Conservation (phyloP, 2,888 invertebrate genomes). For the Chrysina gloriosa region DNA sequence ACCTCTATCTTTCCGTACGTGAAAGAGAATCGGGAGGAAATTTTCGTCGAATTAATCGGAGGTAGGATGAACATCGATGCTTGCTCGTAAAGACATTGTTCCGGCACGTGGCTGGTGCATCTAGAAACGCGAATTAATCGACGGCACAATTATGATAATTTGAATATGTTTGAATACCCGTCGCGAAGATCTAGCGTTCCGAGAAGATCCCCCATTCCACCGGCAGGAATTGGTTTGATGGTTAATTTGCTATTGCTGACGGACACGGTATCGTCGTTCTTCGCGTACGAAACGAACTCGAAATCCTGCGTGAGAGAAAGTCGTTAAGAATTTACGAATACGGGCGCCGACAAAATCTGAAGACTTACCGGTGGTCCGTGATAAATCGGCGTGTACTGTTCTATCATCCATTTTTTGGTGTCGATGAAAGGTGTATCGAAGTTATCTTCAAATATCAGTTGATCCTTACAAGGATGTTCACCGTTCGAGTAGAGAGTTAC, state of each 20-base stretch:
- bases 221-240: constrained; percentile 66
- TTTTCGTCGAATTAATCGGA: constrained; percentile 65
- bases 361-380: constrained; percentile 60
- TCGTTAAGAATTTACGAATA: not conserved
- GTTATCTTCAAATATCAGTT: constrained; percentile 72
- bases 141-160: too few relatives aligned
- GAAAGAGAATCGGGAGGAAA: constrained; percentile 65
- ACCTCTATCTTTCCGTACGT: constrained; percentile 67
- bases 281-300: constrained; percentile 73
- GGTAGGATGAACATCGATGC: constrained; percentile 63
- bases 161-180: too few relatives aligned
- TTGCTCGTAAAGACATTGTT: constrained; percentile 58
- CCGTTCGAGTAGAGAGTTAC: constrained; percentile 33
- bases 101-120: constrained; percentile 59
- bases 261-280: constrained; percentile 68
- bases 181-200: constrained; percentile 46
- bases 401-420: constrained; percentile 68
- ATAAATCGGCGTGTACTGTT: constrained; percentile 69
- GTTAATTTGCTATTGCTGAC: constrained; percentile 67
- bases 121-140: too few relatives aligned
- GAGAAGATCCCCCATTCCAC: constrained; percentile 39
- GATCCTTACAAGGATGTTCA: constrained; percentile 46
- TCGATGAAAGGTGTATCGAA: constrained; percentile 66
- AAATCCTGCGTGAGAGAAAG: constrained; percentile 69
- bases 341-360: not conserved